phyloP scores from a whole-genome alignment of 1,140 invertebrate genomes.

The Coboldia fuscipes region DNA sequence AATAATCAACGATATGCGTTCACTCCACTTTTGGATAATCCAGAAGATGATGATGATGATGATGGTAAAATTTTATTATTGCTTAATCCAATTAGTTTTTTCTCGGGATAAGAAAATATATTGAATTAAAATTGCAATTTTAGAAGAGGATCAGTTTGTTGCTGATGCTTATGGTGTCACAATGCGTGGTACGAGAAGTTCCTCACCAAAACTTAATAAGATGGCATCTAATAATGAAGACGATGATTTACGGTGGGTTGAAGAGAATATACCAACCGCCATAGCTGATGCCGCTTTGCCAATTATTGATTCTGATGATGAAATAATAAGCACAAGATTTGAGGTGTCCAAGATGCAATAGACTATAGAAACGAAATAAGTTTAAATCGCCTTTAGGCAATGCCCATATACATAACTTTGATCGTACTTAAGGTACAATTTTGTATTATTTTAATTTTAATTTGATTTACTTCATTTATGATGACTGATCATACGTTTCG shows the following conservation, averaged over 20 bases:
- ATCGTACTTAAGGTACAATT: too few species aligned
- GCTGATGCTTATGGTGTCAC: constrained; percentile 71
- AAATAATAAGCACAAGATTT: constrained; percentile 71
- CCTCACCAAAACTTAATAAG: constrained; percentile 10
- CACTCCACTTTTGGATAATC: constrained; percentile 70
- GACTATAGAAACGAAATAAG: too few species aligned
- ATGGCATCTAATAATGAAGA: constrained; percentile 30
- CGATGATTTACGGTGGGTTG: constrained; percentile 76
- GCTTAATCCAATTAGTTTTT: neutral
- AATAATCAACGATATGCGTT: constrained; percentile 93
- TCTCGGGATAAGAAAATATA: constrained; percentile 5
- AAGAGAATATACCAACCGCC: constrained; percentile 70
- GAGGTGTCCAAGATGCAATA: constrained; percentile 84
- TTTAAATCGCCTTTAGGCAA: too few species aligned
- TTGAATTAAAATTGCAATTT: constrained; percentile 20
- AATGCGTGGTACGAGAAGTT: constrained; percentile 30
- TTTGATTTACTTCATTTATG: too few species aligned
- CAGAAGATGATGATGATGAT: constrained; percentile 57
- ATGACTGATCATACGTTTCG: too few species aligned
- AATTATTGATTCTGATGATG: constrained; percentile 73
- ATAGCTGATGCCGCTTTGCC: constrained; percentile 51
- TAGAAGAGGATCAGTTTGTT: constrained; percentile 60
- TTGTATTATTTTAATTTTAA: too few species aligned
- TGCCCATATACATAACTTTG: too few species aligned
- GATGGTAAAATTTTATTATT: neutral